These are phyloP conservation scores for Brachyptera putata DNA, from an alignment of 2,888 invertebrate genomes.

Conservation along the genomic window DNA sequence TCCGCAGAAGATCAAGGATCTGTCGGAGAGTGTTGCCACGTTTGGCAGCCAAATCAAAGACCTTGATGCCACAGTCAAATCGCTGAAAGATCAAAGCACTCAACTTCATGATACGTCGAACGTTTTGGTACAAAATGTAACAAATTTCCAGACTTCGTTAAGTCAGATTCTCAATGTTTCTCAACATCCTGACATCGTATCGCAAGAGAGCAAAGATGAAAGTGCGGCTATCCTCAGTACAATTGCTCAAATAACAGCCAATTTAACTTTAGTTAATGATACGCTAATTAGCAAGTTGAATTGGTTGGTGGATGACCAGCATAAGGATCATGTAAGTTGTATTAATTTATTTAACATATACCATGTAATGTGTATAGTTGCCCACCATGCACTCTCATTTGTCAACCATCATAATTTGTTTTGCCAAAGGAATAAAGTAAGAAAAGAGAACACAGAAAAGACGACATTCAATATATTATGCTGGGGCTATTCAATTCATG, in stretches of 20 bases:
- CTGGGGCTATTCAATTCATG: too few relatives aligned
- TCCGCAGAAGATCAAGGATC: conserved; percentile 52
- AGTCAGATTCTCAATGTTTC: conserved; percentile 38
- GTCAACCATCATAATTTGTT: too few relatives aligned
- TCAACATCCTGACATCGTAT: conserved; percentile 39
- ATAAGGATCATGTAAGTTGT: conserved; percentile 45
- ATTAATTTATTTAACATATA: too few relatives aligned
- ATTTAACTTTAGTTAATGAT: conserved; percentile 45
- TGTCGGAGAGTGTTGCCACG: conserved; percentile 54
- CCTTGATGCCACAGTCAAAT: conserved; percentile 42
- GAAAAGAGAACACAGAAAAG: too few relatives aligned
- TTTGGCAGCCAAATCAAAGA: conserved; percentile 58
- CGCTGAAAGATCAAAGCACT: conserved; percentile 41
- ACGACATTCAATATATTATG: too few relatives aligned
- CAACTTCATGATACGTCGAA: conserved; percentile 36
- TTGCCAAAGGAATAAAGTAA: too few relatives aligned
- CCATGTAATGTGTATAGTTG: too few relatives aligned
- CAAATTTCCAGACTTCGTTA: conserved; percentile 36
- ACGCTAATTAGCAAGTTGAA: conserved; percentile 45
- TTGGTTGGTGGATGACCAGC: conserved; percentile 46
- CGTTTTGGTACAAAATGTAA: conserved; percentile 36
- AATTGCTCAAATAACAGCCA: conserved; percentile 42
- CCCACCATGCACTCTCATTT: too few relatives aligned
- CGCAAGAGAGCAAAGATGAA: conserved; percentile 43
- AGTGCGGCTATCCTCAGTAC: conserved; percentile 43